phyloP scores from a whole-genome alignment of 2,797 vertebrate species.

The Uromys caudimaculatus region DNA sequence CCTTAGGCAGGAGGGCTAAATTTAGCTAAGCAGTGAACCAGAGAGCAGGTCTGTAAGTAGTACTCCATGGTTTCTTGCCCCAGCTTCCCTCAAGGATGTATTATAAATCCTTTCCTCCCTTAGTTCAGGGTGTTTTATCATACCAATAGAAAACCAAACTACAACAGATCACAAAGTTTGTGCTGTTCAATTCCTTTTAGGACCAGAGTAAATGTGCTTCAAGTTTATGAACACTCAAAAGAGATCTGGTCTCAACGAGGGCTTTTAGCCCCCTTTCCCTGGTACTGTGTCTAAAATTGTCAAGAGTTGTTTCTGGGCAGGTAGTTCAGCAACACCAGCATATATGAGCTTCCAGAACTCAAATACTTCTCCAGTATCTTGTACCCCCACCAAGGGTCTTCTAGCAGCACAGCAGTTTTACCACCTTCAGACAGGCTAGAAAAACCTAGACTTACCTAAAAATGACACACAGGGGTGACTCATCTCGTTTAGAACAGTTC shows the following conservation, averaged over 20 bases:
- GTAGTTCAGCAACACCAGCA: background rate
- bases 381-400: background rate
- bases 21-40: background rate
- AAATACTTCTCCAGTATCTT: background rate
- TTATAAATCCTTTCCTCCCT: background rate
- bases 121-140: background rate
- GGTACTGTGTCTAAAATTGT: background rate
- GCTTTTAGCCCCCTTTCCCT: background rate
- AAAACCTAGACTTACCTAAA: slow-evolving; percentile 55
- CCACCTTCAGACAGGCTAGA: background rate
- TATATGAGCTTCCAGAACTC: background rate
- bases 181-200: background rate
- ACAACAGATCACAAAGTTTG: background rate
- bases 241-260: background rate
- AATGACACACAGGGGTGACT: slow-evolving; percentile 52
- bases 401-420: background rate
- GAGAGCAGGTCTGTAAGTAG: background rate
- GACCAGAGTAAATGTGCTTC: background rate
- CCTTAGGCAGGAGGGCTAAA: background rate
- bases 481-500: slow-evolving; percentile 3
- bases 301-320: slow-evolving; percentile 7
- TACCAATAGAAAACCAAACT: background rate
- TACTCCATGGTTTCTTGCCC: background rate
- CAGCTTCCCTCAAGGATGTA: background rate
- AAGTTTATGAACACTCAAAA: background rate